Conservation (phyloP, 2,797 vertebrate species). For the Sebastes elongatus region DNA sequence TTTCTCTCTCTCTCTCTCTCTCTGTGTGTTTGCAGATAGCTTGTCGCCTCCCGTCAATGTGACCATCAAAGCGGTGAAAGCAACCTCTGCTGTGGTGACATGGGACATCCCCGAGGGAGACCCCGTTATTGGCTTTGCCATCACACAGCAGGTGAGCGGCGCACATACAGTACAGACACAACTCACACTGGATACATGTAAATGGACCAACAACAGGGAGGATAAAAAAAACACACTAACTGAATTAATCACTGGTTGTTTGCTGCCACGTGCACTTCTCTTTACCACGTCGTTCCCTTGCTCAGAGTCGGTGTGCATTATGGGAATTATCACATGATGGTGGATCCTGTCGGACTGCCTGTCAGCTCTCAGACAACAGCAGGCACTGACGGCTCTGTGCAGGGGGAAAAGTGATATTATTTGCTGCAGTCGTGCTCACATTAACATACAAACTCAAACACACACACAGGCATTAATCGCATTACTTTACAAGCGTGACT, state of each 20-base stretch:
- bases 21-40: slow-evolving; percentile 84
- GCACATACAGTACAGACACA: neutral
- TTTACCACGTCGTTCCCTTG: neutral
- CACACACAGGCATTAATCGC: neutral
- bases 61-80: slow-evolving; percentile 92
- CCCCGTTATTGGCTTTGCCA: slow-evolving; percentile 94
- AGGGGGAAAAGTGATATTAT: slow-evolving; percentile 13
- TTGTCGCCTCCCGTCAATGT: slow-evolving; percentile 93
- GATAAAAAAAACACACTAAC: neutral
- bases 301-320: slow-evolving; percentile 34
- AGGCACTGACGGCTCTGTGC: slow-evolving; percentile 28
- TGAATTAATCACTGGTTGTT: slow-evolving; percentile 28
- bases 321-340: slow-evolving; percentile 16
- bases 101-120: slow-evolving; percentile 96
- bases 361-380: slow-evolving; percentile 22
- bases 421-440: neutral
- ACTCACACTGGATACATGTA: neutral
- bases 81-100: slow-evolving; percentile 93
- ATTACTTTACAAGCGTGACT: neutral
- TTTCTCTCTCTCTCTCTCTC: slow-evolving; percentile 13
- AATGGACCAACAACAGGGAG: neutral
- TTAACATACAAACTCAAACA: slow-evolving; percentile 8
- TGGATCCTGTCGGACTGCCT: slow-evolving; percentile 8
- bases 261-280: slow-evolving; percentile 19
- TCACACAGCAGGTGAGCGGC: slow-evolving; percentile 92